Evolutionary conservation across 2,888 invertebrate species (phyloP).

Genomic region (Lasiommata megera): DNA sequence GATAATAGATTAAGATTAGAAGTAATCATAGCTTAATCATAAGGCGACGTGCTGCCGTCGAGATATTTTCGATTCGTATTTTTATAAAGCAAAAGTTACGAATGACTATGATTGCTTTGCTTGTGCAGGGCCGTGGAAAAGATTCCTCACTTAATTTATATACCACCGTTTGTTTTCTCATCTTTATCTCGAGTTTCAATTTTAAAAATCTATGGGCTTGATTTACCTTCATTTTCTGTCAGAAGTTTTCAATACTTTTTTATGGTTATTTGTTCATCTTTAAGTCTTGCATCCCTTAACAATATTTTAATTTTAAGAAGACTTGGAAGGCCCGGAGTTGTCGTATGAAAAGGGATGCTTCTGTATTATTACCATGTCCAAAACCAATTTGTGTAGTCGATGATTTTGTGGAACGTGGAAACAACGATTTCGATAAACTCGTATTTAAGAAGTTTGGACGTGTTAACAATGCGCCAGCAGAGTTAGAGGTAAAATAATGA

Average conservation of each 20-base stretch:
- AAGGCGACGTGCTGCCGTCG: conserved; percentile 75
- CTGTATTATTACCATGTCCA: conserved; percentile 46
- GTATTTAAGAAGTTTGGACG: conserved; percentile 32
- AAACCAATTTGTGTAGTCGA: conserved; percentile 29
- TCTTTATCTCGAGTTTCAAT: conserved; percentile 40
- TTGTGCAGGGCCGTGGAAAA: conserved; percentile 73
- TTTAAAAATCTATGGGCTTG: conserved; percentile 30
- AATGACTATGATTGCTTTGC: conserved; percentile 76
- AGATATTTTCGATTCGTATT: conserved; percentile 81
- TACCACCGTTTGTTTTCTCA: conserved; percentile 35
- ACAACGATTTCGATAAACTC: neutral
- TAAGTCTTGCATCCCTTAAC: conserved; percentile 31
- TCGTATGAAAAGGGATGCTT: conserved; percentile 45
- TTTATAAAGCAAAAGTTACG: conserved; percentile 80
- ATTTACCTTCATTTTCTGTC: conserved; percentile 21
- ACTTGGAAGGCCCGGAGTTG: conserved; percentile 66
- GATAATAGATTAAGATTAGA: conserved; percentile 71
- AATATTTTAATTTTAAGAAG: conserved; percentile 32
- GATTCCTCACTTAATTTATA: conserved; percentile 40
- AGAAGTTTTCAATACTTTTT: conserved; percentile 19
- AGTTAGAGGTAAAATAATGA: conserved; percentile 37
- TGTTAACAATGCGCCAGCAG: conserved; percentile 39
- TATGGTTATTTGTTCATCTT: conserved; percentile 20
- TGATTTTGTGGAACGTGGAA: neutral
- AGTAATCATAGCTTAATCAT: conserved; percentile 75